Percentiles rank a stretch among this genome's conserved stretches.
These are phyloP conservation scores for Andrena cerasifolii DNA, from an alignment of 1,140 invertebrate species.

Conservation along the genomic window DNA sequence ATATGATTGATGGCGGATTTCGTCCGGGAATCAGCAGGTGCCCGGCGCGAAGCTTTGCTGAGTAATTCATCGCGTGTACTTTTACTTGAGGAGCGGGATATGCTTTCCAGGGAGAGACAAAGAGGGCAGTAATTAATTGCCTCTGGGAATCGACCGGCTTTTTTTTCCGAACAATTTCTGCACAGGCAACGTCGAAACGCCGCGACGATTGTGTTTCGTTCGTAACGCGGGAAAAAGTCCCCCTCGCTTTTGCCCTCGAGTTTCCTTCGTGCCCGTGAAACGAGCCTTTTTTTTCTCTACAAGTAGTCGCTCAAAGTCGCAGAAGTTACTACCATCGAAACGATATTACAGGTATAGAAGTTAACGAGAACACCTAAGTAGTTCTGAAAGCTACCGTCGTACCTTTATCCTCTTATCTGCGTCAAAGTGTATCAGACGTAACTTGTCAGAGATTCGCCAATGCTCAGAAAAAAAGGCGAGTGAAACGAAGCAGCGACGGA, in stretches of 20 bases:
- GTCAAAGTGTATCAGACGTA: no score
- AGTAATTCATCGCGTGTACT: constrained; percentile 64
- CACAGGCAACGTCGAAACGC: constrained; percentile 1
- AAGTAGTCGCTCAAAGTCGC: no score
- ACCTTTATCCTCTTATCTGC: no score
- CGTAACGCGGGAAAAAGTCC: background rate
- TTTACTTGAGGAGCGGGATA: constrained; percentile 33
- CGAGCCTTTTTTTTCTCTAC: no score
- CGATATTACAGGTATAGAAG: no score
- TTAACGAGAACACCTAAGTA: no score
- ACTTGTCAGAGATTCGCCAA: no score
- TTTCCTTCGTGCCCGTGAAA: no score
- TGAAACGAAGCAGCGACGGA: no score
- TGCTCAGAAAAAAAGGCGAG: no score
- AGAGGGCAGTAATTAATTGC: constrained; percentile 47
- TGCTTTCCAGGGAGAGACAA: constrained; percentile 30
- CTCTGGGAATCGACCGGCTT: constrained; percentile 9
- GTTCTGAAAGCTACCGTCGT: no score
- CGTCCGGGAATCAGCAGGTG: constrained; percentile 66
- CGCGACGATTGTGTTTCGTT: constrained; percentile 3
- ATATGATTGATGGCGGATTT: constrained; percentile 66
- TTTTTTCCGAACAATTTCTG: constrained; percentile 1
- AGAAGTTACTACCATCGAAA: no score
- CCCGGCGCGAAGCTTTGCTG: constrained; percentile 48
- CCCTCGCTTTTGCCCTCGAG: background rate